phyloP scores from a whole-genome alignment of 2,113 vertebrate species.

The Vulpes vulpes region DNA sequence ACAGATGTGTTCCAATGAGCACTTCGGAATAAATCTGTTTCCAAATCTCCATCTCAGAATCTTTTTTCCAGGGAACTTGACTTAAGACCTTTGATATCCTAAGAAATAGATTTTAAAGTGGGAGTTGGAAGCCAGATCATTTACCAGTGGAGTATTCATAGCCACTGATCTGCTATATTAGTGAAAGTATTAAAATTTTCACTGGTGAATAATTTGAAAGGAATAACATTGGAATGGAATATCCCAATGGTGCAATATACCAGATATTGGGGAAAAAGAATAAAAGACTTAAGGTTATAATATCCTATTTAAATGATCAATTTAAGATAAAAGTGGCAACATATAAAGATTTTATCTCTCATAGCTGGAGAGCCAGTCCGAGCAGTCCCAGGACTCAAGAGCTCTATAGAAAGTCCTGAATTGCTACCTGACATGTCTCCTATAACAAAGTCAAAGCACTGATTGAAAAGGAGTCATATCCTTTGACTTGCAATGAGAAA shows the following conservation, averaged over 20 bases:
- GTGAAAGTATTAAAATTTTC: not conserved
- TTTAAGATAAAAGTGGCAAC: constrained; percentile 18
- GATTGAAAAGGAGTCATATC: not conserved
- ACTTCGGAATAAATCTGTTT: not conserved
- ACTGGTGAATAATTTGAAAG: not conserved
- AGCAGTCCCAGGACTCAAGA: not conserved
- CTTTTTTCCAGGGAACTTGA: not conserved
- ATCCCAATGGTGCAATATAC: not conserved
- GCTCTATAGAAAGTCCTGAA: not conserved
- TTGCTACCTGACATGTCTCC: not conserved
- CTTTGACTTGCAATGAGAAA: not conserved
- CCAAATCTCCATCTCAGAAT: not conserved
- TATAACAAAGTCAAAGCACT: not conserved
- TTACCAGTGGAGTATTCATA: not conserved
- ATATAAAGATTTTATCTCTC: not conserved
- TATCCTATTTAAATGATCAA: not conserved
- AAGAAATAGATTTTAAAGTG: not conserved
- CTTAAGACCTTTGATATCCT: not conserved
- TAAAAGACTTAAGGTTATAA: not conserved
- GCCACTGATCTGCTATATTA: not conserved
- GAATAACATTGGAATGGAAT: not conserved
- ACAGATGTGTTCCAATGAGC: not conserved
- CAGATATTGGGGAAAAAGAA: not conserved
- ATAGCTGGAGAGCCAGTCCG: not conserved
- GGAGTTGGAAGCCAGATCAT: not conserved